These are phyloP conservation scores for Pharmacophagus antenor DNA, from an alignment of 2,888 invertebrate genomes.

Conservation along the genomic window DNA sequence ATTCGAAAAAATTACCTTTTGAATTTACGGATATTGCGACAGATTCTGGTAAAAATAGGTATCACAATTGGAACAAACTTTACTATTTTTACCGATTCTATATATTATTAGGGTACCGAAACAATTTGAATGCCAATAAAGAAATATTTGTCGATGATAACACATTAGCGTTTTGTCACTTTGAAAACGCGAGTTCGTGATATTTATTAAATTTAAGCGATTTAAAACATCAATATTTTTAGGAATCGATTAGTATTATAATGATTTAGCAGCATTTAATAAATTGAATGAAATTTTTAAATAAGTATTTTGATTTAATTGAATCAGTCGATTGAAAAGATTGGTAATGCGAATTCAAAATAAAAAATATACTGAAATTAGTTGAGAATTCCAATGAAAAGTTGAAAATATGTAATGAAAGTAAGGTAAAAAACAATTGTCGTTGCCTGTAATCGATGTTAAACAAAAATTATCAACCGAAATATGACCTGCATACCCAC, in stretches of 20 bases:
- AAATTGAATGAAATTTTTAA: conserved; percentile 62
- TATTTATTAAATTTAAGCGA: conserved; percentile 3
- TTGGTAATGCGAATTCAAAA: conserved; percentile 22
- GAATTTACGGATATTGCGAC: too few species aligned
- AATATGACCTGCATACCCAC: conserved; percentile 64
- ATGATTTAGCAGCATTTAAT: conserved; percentile 49
- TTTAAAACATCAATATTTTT: conserved; percentile 2
- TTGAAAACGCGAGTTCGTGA: background rate
- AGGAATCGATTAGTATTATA: conserved; percentile 7
- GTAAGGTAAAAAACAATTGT: conserved; percentile 16
- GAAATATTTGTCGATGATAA: too few species aligned
- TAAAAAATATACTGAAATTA: conserved; percentile 21
- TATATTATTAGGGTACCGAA: too few species aligned
- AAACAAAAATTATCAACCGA: conserved; percentile 42
- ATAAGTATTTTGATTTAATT: conserved; percentile 53
- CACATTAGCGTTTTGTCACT: background rate
- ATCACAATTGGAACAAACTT: too few species aligned
- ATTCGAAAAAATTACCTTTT: too few species aligned
- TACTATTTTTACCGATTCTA: too few species aligned
- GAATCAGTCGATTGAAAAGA: conserved; percentile 42
- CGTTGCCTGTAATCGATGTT: conserved; percentile 33
- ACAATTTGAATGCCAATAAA: too few species aligned
- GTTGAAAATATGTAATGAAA: conserved; percentile 37
- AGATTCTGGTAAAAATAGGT: too few species aligned
- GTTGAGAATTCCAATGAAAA: conserved; percentile 68